Evolutionary conservation across 1,140 invertebrate species (phyloP).

Genomic region (Brachionus plicatilis): DNA sequence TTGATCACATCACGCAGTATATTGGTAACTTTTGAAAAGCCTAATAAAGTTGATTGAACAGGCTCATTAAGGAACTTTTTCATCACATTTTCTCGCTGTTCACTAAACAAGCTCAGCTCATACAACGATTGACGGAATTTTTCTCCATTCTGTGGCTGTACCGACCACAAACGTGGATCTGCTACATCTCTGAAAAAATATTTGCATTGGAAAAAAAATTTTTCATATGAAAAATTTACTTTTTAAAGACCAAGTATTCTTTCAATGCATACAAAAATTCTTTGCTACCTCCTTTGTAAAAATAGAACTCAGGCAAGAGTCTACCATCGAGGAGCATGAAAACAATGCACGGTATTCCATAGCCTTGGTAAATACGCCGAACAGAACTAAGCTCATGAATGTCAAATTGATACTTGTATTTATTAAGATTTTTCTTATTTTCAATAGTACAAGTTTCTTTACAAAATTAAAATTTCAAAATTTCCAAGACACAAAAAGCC

Average conservation of each 20-base stretch:
- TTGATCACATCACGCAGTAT: constrained; percentile 55
- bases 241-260: constrained; percentile 55
- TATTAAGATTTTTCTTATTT: constrained; percentile 46
- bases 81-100: constrained; percentile 56
- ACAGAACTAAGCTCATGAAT: constrained; percentile 57
- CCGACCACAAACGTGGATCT: constrained; percentile 67
- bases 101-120: constrained; percentile 72
- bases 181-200: constrained; percentile 61
- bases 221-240: constrained; percentile 46
- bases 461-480: background rate
- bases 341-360: constrained; percentile 54
- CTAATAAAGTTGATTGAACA: constrained; percentile 71
- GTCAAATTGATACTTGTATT: constrained; percentile 56
- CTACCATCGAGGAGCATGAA: constrained; percentile 64
- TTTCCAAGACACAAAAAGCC: background rate
- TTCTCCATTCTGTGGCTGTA: constrained; percentile 65
- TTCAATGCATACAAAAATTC: constrained; percentile 64
- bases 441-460: constrained; percentile 41
- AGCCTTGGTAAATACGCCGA: constrained; percentile 49
- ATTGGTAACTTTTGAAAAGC: constrained; percentile 76
- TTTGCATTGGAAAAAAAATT: background rate
- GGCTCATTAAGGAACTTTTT: constrained; percentile 63
- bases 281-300: constrained; percentile 76
- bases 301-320: constrained; percentile 71
- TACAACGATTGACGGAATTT: constrained; percentile 74